Evolutionary conservation across 2,113 vertebrate genomes (phyloP).

Genomic region (Synchiropus splendidus): DNA sequence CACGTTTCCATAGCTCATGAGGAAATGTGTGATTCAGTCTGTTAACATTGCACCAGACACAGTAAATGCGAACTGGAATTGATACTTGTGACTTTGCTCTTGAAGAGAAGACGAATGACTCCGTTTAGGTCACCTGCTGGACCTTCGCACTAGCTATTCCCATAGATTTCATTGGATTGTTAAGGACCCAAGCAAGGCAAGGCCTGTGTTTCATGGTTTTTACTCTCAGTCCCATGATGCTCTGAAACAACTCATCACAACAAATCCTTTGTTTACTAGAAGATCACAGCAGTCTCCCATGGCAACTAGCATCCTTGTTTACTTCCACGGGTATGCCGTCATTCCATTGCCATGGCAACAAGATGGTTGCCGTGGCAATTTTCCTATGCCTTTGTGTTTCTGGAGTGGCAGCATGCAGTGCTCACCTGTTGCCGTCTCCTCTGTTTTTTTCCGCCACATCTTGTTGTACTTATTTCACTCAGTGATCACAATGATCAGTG

Average conservation of each 20-base stretch:
- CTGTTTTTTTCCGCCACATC: conserved; percentile 1
- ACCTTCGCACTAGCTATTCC: no score
- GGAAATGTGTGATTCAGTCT: no score
- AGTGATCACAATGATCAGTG: background rate
- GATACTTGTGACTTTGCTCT: no score
- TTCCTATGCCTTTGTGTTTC: conserved; percentile 56
- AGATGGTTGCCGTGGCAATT: conserved; percentile 61
- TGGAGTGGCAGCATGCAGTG: conserved; percentile 21
- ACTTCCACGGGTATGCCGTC: conserved; percentile 74
- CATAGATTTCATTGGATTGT: no score
- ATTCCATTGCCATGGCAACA: conserved; percentile 73
- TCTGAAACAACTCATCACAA: background rate
- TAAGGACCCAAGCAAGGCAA: no score
- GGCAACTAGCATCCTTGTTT: conserved; percentile 72
- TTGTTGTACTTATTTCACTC: background rate
- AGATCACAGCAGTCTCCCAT: conserved; percentile 57
- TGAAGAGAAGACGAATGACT: no score
- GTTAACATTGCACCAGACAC: no score
- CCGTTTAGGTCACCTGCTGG: no score
- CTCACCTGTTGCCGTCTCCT: conserved; percentile 34
- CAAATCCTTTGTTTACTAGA: conserved; percentile 56
- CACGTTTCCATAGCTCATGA: no score
- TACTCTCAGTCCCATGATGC: no score
- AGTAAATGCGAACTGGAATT: no score
- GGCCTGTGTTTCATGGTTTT: no score